Base-by-base conservation (phyloP, 2,113 vertebrate genomes). In the Cebus imitator region DNA sequence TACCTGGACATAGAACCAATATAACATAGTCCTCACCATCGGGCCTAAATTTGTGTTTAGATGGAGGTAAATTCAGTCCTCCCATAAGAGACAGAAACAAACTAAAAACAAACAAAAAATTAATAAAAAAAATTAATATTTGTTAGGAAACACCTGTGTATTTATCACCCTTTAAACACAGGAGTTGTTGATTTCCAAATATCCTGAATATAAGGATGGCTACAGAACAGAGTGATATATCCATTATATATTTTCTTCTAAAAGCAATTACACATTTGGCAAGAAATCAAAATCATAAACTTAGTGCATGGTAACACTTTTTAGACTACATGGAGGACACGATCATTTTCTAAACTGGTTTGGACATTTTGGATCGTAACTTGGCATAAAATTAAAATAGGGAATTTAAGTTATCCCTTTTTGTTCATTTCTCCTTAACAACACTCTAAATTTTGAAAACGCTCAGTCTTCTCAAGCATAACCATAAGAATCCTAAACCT, bases 401-500 rank as follows among this genome's bases (percentile, higher is more conserved):
- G 27, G 25, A 80, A 84, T 75, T 83, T 83, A 85, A 91, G 70
- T 79, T 45, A 93, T 45, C 21, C 8, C 8, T 48, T 88, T 76
- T 81, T 64, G n/a, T 78, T 90, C 32, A 84, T 85, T 95, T 87
- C 27, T 73, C 32, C 30, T 78, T 72, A 81, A 40, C 27, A 83
- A 61, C 20, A 83, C 50, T 95, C 52, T 86, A 89, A 55, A 75
- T 87, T 84, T 80, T 95, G 87, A 87, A 96, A 97, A 84, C 48
- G 10, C 17, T 90, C 72, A 68, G 82, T 92, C 25, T 48, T 95
- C 89, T 79, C 12, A 72, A 55, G 73, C 12, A 85, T 75, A 81
- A 73, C n/a, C 27, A 5, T 23, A 93, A 89, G 79, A 87, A 88
- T 90, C 75, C 52, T 95, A 80, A 94, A n/a, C 18, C 12, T 91